phyloP scores from a whole-genome alignment of 2,797 vertebrate genomes.

The Staurois parvus region DNA sequence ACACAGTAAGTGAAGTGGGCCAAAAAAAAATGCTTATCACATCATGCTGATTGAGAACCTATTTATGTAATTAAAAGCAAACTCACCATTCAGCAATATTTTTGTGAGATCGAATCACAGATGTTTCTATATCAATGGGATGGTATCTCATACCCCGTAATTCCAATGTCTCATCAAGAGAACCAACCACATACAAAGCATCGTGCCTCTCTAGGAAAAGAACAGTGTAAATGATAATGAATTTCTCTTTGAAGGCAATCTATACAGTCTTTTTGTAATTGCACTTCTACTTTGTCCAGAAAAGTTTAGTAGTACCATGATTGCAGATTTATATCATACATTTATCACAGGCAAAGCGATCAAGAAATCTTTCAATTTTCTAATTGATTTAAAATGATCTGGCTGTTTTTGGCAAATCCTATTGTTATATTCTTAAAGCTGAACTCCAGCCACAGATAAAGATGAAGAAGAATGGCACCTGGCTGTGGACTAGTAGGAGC shows the following conservation, averaged over 20 bases:
- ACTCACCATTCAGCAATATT: slow-evolving; percentile 91
- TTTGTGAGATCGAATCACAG: slow-evolving; percentile 88
- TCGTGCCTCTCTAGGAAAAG: slow-evolving; percentile 80
- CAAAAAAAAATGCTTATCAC: background rate
- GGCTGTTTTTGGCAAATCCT: too few relatives aligned
- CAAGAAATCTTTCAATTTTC: too few relatives aligned
- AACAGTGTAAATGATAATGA: background rate
- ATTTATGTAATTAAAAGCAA: background rate
- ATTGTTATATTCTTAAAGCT: too few relatives aligned
- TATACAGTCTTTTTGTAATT: background rate
- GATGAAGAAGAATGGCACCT: too few relatives aligned
- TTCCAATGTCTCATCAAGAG: slow-evolving; percentile 89
- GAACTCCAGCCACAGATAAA: too few relatives aligned
- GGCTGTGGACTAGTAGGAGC: too few relatives aligned
- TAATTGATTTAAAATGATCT: too few relatives aligned
- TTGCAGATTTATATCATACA: background rate
- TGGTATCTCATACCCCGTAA: slow-evolving; percentile 91
- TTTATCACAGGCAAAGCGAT: background rate
- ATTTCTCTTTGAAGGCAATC: background rate
- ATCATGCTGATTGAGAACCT: too few relatives aligned
- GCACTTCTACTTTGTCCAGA: background rate
- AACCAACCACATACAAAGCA: slow-evolving; percentile 87
- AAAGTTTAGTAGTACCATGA: background rate
- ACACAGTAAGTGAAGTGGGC: background rate
- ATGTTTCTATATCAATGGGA: slow-evolving; percentile 90